Base-by-base conservation (phyloP, 1,140 invertebrate species). In the Drosophila truncata region DNA sequence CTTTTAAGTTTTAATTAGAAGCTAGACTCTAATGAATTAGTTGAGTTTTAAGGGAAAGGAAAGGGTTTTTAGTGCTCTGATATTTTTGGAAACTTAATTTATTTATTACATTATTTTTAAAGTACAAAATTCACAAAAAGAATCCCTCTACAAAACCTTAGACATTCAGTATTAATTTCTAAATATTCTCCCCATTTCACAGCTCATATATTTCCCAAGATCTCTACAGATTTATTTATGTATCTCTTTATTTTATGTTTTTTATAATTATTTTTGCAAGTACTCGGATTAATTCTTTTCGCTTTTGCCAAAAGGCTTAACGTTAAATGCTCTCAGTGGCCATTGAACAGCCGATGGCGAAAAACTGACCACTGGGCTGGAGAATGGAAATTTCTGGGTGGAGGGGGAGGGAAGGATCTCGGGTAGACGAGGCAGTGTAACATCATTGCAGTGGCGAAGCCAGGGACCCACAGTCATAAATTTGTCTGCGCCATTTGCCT, bases 401-500 rank as follows among this genome's bases (percentile, higher is more conserved):
- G 13, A n/a, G 14, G n/a, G 27, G 27, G n/a, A n/a, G n/a, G n/a
- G n/a, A n/a, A n/a, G 33, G 23, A 2, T n/a, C 20, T 46, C 44
- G 20, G 42, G 47, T n/a, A 50, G 6, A n/a, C 6, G 6, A 3
- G n/a, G 27, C 25, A 25, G 41, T 70, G 18, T 33, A 67, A 52
- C 46, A 66, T 33, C 69, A 57, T 59, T 57, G 62, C 39, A 52
- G 41, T 41, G 47, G 46, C 46, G 20, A 11, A 11, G 31, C 62
- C 37, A 29, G 29, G 52, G 62, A 52, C 55, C 80, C 49, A 84
- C 63, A 74, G 78, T 81, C 82, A 85, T 85, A 85, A 81, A 85
- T 85, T 85, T 85, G 78, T 85, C 78, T 67, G 82, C 55, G 63
- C 73, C 73, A 85, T 81, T 85, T 85, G 82, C 63, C 82, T 70